Conservation (phyloP, 2,797 vertebrate species). For the Tapera naevia region DNA sequence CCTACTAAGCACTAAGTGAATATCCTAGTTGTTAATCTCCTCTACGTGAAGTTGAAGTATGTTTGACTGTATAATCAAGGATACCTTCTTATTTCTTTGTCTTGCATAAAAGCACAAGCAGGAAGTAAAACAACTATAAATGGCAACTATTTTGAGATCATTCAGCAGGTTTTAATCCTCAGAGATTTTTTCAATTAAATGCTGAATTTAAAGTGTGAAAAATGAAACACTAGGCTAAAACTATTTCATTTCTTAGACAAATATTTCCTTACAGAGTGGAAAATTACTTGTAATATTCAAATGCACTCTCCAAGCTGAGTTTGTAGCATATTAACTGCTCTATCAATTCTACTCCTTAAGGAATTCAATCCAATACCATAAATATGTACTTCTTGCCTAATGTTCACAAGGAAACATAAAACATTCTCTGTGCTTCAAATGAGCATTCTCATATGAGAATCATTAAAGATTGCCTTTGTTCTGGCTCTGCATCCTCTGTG, state of each 20-base stretch:
- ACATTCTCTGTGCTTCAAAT: neutral
- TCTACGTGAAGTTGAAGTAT: neutral
- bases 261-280: neutral
- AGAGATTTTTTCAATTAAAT: neutral
- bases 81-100: neutral
- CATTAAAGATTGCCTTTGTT: neutral
- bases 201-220: neutral
- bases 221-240: neutral
- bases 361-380: neutral
- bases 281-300: neutral
- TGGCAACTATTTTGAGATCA: neutral
- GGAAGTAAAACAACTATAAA: neutral
- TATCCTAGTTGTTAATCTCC: neutral
- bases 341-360: neutral
- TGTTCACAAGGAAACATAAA: neutral
- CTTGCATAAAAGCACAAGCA: neutral
- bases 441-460: neutral
- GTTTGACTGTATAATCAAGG: neutral
- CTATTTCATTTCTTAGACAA: neutral
- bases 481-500: neutral
- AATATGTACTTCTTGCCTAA: neutral
- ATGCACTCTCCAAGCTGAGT: neutral
- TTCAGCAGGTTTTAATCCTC: neutral
- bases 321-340: neutral
- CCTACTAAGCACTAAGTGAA: neutral